These are phyloP conservation scores for Acleris emargana DNA, from an alignment of 2,888 invertebrate genomes.

Conservation along the genomic window DNA sequence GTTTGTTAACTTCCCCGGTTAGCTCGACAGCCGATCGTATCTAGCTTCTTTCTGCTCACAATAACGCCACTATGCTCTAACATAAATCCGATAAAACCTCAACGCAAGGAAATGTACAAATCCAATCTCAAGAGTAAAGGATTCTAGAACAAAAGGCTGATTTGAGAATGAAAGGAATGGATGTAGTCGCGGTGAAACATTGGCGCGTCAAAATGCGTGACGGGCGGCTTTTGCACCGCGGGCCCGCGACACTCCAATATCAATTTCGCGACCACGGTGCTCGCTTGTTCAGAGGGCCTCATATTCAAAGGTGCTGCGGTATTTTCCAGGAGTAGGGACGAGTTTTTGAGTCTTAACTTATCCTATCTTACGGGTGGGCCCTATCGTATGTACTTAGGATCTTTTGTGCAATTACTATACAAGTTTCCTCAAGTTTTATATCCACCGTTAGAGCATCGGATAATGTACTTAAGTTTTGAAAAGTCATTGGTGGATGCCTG, in stretches of 20 bases:
- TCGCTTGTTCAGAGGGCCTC: conserved; percentile 34
- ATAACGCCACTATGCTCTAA: conserved; percentile 21
- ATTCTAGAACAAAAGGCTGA: conserved; percentile 65
- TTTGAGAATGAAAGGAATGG: conserved; percentile 61
- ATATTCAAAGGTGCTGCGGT: neutral
- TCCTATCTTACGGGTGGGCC: too few species aligned
- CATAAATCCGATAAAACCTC: conserved; percentile 37
- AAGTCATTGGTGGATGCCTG: too few species aligned
- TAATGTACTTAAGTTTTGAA: too few species aligned
- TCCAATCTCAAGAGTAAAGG: conserved; percentile 61
- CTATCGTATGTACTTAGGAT: too few species aligned
- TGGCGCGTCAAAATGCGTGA: conserved; percentile 61
- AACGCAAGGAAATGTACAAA: conserved; percentile 49
- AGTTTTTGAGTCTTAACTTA: neutral
- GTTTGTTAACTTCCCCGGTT: conserved; percentile 13
- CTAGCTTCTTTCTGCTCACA: conserved; percentile 24
- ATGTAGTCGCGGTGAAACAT: conserved; percentile 63
- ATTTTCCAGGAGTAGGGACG: neutral
- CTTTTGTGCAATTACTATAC: too few species aligned
- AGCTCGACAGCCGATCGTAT: conserved; percentile 21
- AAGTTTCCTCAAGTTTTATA: too few species aligned
- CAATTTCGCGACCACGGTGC: conserved; percentile 59
- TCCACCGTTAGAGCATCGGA: too few species aligned
- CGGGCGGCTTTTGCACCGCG: conserved; percentile 48
- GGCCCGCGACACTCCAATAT: conserved; percentile 53